phyloP scores from a whole-genome alignment of 2,888 invertebrate genomes.

The Machimus atricapillus region DNA sequence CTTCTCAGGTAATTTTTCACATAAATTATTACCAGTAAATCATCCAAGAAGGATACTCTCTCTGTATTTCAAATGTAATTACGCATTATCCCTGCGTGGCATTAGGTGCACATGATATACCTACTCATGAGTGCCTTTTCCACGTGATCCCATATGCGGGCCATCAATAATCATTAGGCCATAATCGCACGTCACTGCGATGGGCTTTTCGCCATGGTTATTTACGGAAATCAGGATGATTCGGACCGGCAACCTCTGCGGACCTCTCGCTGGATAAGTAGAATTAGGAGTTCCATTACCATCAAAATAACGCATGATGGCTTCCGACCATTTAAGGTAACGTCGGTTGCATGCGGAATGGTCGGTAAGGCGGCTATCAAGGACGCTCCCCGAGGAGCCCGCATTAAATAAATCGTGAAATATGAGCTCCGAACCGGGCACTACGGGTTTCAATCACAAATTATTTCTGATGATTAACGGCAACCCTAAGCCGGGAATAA shows the following conservation, averaged over 20 bases:
- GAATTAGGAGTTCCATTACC: constrained; percentile 38
- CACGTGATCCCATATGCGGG: constrained; percentile 1
- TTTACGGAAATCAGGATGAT: constrained; percentile 2
- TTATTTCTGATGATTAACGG: constrained; percentile 29
- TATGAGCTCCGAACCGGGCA: neutral
- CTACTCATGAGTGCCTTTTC: neutral
- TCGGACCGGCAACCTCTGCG: neutral
- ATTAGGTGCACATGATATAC: constrained; percentile 26
- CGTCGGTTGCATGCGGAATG: neutral
- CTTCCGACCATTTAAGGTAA: constrained; percentile 1
- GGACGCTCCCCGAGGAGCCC: neutral
- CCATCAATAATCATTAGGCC: constrained; percentile 46
- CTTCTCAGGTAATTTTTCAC: constrained; percentile 44
- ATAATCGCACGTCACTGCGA: constrained; percentile 43
- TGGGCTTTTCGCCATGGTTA: constrained; percentile 17
- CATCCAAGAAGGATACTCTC: constrained; percentile 34
- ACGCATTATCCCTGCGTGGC: constrained; percentile 6
- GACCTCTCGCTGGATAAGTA: neutral
- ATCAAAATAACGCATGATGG: constrained; percentile 30
- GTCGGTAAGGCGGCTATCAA: neutral
- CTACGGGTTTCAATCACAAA: neutral
- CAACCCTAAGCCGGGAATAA: neutral
- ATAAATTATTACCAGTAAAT: constrained; percentile 44
- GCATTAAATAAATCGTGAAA: constrained; percentile 30
- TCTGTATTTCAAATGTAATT: constrained; percentile 42